A percentile compares a stretch with the other conserved stretches of the same genome.
Evolutionary conservation across 2,888 invertebrate genomes (phyloP).

Genomic region (Sicus ferrugineus): DNA sequence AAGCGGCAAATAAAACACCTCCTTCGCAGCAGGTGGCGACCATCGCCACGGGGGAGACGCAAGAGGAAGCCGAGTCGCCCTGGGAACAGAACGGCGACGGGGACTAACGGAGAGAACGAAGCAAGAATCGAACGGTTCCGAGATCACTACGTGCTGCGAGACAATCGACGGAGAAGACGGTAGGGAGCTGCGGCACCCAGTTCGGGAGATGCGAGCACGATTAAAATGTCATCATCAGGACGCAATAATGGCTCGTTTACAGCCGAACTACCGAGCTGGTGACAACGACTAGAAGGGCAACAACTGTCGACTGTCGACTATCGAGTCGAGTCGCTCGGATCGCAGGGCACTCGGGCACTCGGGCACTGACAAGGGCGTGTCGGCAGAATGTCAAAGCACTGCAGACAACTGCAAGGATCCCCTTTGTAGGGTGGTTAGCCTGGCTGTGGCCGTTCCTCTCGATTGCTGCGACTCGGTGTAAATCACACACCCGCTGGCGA

Average conservation of each 20-base stretch:
- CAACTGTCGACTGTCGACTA: too few species aligned
- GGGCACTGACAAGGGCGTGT: slow-evolving; percentile 9
- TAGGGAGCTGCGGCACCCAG: too few species aligned
- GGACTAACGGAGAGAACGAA: neutral
- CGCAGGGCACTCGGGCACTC: neutral
- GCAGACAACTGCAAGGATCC: neutral
- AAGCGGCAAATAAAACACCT: slow-evolving; percentile 35
- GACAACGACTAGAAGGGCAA: slow-evolving; percentile 24
- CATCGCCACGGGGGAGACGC: neutral
- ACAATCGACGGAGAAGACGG: slow-evolving; percentile 2
- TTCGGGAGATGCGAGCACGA: slow-evolving; percentile 25
- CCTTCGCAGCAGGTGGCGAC: slow-evolving; percentile 26
- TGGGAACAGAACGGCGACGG: neutral
- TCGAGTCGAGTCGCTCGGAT: too few species aligned
- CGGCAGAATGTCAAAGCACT: slow-evolving; percentile 20
- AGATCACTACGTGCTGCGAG: slow-evolving; percentile 18
- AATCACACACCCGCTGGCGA: slow-evolving; percentile 7
- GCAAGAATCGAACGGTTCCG: neutral
- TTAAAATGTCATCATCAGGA: slow-evolving; percentile 31
- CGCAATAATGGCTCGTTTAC: slow-evolving; percentile 27
- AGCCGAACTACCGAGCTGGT: slow-evolving; percentile 4
- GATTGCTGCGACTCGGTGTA: slow-evolving; percentile 17
- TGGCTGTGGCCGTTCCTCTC: neutral
- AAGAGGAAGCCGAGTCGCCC: neutral
- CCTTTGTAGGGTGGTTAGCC: neutral